These are phyloP conservation scores for Barnardius zonarius DNA, from an alignment of 2,113 vertebrate species.

Conservation along the genomic window DNA sequence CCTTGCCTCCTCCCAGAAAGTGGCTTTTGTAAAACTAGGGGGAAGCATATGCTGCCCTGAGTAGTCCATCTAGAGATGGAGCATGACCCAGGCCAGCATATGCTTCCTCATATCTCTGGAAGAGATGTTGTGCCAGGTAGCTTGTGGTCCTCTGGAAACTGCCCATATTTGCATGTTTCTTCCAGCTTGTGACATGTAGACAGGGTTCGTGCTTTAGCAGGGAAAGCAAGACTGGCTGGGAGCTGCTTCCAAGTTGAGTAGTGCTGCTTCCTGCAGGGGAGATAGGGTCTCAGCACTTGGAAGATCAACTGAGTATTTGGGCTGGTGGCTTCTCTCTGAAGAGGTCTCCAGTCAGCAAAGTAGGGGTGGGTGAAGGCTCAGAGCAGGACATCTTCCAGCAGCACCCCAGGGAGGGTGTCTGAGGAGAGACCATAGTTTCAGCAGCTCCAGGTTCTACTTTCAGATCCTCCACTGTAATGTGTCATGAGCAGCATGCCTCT, in stretches of 20 bases:
- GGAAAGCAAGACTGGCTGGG: rapidly evolving
- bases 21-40: background rate
- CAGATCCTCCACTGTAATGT: background rate
- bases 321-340: background rate
- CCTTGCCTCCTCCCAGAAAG: background rate
- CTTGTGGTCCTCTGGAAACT: background rate
- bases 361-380: background rate
- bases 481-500: rapidly evolving
- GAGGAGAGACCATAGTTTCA: background rate
- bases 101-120: background rate
- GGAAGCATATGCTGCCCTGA: background rate
- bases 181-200: background rate
- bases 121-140: background rate
- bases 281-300: rapidly evolving
- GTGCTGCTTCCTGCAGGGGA: rapidly evolving
- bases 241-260: background rate
- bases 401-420: background rate
- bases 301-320: background rate
- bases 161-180: background rate
- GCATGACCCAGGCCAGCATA: background rate
- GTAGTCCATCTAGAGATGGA: background rate
- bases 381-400: background rate
- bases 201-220: background rate
- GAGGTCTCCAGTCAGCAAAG: background rate
- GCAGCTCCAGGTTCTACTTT: background rate